phyloP scores from a whole-genome alignment of 2,888 invertebrate species.

The Ophion ellenae region DNA sequence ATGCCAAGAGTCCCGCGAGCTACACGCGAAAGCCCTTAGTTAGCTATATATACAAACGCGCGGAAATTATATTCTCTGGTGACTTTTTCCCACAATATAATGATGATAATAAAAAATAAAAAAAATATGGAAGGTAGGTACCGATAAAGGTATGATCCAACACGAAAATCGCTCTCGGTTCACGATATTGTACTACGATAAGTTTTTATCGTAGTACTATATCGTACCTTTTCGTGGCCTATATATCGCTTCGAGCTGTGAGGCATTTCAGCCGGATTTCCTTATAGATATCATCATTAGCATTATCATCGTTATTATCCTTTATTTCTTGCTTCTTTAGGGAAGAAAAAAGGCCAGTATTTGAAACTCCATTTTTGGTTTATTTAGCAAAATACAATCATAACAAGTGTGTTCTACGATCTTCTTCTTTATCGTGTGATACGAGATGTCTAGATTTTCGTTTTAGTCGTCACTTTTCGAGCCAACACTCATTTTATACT shows the following conservation, averaged over 20 bases:
- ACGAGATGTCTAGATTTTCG: no score
- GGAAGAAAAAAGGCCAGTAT: no score
- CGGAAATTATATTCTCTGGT: constrained; percentile 29
- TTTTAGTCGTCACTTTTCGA: no score
- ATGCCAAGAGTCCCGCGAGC: constrained; percentile 11
- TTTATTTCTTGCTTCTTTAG: no score
- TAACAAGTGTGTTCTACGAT: no score
- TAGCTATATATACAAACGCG: background rate
- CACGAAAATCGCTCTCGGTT: background rate
- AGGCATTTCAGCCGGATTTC: background rate
- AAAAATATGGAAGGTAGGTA: background rate
- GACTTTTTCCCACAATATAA: constrained; percentile 1
- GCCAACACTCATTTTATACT: no score
- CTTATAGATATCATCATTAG: background rate
- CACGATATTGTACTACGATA: background rate
- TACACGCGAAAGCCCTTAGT: background rate
- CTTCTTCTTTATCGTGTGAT: no score
- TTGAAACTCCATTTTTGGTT: no score
- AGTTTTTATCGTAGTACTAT: constrained; percentile 3
- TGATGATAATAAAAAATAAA: background rate
- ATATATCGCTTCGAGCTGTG: background rate
- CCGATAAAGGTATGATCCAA: background rate
- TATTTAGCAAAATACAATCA: no score
- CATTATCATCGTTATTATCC: background rate
- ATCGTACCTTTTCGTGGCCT: background rate